Conservation (phyloP, 2,888 invertebrate species). For the Eulithis prunata region DNA sequence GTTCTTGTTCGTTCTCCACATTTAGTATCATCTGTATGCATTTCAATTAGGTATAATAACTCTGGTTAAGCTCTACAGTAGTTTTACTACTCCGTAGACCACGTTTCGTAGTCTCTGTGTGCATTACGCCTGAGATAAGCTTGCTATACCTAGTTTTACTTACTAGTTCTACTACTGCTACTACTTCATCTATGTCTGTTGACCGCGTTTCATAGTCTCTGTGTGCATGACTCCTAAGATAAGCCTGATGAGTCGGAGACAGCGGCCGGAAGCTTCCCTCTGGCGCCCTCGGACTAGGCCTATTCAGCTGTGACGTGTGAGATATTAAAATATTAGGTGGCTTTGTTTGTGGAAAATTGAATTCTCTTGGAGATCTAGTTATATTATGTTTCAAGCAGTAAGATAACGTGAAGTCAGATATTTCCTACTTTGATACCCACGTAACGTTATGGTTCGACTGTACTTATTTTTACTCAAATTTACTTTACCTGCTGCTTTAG, state of each 20-base stretch:
- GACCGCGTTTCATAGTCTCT: too few species aligned
- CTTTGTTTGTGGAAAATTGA: conserved; percentile 34
- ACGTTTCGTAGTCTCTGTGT: background rate
- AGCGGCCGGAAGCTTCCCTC: conserved; percentile 72
- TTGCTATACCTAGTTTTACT: too few species aligned
- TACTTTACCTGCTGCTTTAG: too few species aligned
- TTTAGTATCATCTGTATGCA: background rate
- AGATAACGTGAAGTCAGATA: too few species aligned
- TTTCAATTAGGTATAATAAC: too few species aligned
- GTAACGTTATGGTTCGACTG: too few species aligned
- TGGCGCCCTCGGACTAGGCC: conserved; percentile 56
- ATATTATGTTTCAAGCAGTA: background rate
- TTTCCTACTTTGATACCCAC: too few species aligned
- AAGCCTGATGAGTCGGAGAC: conserved; percentile 81
- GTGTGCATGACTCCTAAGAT: conserved; percentile 60
- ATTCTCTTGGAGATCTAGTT: conserved; percentile 4
- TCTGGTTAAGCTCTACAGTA: too few species aligned
- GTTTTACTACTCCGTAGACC: background rate
- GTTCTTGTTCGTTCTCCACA: background rate
- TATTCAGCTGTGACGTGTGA: conserved; percentile 65
- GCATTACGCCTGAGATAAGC: too few species aligned
- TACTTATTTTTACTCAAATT: too few species aligned
- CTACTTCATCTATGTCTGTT: too few species aligned
- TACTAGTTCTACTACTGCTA: too few species aligned
- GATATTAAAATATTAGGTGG: conserved; percentile 57